Conservation (phyloP, 2,888 invertebrate genomes). For the Mythimna loreyi region DNA sequence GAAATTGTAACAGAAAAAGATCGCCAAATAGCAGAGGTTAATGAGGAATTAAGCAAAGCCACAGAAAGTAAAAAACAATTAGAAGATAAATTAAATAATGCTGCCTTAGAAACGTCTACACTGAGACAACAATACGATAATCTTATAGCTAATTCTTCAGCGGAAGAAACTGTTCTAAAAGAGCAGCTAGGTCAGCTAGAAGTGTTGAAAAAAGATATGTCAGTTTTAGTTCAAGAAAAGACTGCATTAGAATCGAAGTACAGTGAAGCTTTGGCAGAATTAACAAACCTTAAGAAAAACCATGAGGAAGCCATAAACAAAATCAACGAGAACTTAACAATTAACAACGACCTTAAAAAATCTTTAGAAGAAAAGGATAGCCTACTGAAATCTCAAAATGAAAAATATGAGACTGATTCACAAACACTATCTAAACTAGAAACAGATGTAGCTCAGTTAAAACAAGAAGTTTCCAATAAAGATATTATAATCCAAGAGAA, state of each 20-base stretch:
- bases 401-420: constrained; percentile 75
- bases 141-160: constrained; percentile 82
- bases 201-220: constrained; percentile 79
- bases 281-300: constrained; percentile 75
- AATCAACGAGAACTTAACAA: constrained; percentile 74
- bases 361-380: constrained; percentile 79
- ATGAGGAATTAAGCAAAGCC: constrained; percentile 81
- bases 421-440: constrained; percentile 75
- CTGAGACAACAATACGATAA: constrained; percentile 85
- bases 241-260: constrained; percentile 76
- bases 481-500: constrained; percentile 76
- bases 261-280: constrained; percentile 73
- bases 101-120: constrained; percentile 77
- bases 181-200: constrained; percentile 83
- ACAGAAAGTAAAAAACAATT: constrained; percentile 84
- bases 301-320: constrained; percentile 73
- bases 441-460: constrained; percentile 76
- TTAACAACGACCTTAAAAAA: constrained; percentile 74
- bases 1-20: constrained; percentile 87
- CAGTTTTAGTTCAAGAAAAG: constrained; percentile 80
- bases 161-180: constrained; percentile 84
- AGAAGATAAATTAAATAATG: constrained; percentile 86
- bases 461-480: constrained; percentile 75
- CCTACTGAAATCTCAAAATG: constrained; percentile 77
- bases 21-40: constrained; percentile 83